A percentile compares a stretch with the other conserved stretches of the same genome.
phyloP scores from a whole-genome alignment of 2,113 vertebrate species.

The Cyprinus carpio region DNA sequence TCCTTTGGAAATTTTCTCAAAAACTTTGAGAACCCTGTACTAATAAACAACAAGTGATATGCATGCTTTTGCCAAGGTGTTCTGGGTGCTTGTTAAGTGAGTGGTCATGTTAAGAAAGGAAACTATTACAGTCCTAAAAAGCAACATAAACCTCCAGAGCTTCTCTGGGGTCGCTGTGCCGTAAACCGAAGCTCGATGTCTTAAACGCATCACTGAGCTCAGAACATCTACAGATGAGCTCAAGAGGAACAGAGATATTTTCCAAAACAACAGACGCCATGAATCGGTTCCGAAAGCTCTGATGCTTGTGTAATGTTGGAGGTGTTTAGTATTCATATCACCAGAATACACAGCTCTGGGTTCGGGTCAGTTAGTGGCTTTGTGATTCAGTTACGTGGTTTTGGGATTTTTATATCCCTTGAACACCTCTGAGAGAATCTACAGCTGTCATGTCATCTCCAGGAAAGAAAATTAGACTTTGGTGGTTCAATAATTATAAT shows the following conservation, averaged over 20 bases:
- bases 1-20: too few species aligned
- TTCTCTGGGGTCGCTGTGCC: background rate
- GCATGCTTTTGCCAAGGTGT: too few species aligned
- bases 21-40: too few species aligned
- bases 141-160: too few species aligned
- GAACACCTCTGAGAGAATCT: background rate
- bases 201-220: background rate
- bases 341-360: background rate
- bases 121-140: too few species aligned
- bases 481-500: background rate
- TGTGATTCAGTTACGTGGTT: background rate
- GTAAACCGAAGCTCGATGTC: conserved; percentile 13
- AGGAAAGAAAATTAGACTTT: background rate
- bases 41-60: too few species aligned
- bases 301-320: background rate
- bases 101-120: too few species aligned
- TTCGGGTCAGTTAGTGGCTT: background rate
- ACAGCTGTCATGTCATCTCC: background rate
- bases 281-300: background rate
- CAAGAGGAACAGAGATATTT: background rate
- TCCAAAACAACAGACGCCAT: background rate
- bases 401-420: background rate
- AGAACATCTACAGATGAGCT: conserved; percentile 5
- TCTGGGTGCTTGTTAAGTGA: too few species aligned
- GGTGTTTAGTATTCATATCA: too few species aligned